Evolutionary conservation across 2,888 invertebrate genomes (phyloP).

Genomic region (Aethes cnicana): DNA sequence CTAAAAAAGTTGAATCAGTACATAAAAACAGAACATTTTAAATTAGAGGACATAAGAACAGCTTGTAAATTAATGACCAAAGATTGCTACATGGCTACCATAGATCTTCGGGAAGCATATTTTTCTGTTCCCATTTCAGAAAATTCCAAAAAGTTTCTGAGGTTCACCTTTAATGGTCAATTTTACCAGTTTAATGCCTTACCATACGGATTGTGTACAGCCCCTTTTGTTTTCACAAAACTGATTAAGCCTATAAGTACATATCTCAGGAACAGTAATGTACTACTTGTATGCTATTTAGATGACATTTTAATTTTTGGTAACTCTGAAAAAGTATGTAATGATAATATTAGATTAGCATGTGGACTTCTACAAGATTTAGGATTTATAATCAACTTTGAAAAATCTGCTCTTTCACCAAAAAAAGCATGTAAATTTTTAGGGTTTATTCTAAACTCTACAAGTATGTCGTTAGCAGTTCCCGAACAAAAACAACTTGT

Average conservation of each 20-base stretch:
- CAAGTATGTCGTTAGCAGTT: neutral
- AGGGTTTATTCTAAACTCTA: constrained; percentile 22
- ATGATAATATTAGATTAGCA: neutral
- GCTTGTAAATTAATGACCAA: constrained; percentile 16
- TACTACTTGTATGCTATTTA: constrained; percentile 16
- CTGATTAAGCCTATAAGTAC: constrained; percentile 21
- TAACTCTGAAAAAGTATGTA: constrained; percentile 3
- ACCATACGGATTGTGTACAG: constrained; percentile 29
- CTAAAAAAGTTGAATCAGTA: constrained; percentile 18
- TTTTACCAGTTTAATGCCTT: constrained; percentile 28
- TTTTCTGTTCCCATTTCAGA: constrained; percentile 17
- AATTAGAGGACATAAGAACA: constrained; percentile 30
- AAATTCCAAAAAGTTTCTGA: constrained; percentile 22
- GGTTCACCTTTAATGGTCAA: constrained; percentile 25
- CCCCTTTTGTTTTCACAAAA: constrained; percentile 29
- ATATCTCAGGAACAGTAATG: constrained; percentile 1
- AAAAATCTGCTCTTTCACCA: constrained; percentile 22
- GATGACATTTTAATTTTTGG: constrained; percentile 26
- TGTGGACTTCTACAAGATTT: constrained; percentile 4
- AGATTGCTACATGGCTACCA: constrained; percentile 13
- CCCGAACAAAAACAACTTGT: constrained; percentile 4
- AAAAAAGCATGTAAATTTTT: constrained; percentile 21
- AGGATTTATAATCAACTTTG: constrained; percentile 28
- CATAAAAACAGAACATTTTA: constrained; percentile 28
- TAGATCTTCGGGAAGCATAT: constrained; percentile 31